Evolutionary conservation across 2,888 invertebrate species (phyloP).

Genomic region (Meiosimyza platycephala): DNA sequence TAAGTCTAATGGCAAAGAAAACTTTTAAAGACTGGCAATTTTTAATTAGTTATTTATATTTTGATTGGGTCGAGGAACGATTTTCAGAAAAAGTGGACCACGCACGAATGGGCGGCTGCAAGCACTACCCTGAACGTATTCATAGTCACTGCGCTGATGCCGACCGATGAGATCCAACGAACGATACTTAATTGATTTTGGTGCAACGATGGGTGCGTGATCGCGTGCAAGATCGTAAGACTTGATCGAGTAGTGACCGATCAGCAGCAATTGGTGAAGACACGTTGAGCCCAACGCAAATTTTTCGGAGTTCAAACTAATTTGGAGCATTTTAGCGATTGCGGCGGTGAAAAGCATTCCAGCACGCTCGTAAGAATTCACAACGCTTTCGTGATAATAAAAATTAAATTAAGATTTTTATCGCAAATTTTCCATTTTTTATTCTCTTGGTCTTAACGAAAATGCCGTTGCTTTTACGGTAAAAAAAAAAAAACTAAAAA

Average conservation of each 20-base stretch:
- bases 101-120: constrained; percentile 6
- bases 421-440: constrained; percentile 19
- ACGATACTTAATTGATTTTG: constrained; percentile 35
- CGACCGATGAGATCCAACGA: constrained; percentile 3
- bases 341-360: not conserved
- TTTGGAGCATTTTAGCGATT: constrained; percentile 16
- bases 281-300: not conserved
- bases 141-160: no score
- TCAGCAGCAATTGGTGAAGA: not conserved
- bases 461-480: no score
- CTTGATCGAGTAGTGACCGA: not conserved
- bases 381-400: constrained; percentile 43
- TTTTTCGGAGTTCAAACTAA: constrained; percentile 9
- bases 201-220: constrained; percentile 21
- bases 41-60: constrained; percentile 31
- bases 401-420: constrained; percentile 44
- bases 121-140: no score
- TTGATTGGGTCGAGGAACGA: constrained; percentile 12
- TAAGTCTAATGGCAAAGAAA: constrained; percentile 22
- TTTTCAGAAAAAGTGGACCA: not conserved
- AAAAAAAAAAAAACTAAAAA: no score
- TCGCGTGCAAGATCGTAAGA: constrained; percentile 22
- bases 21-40: constrained; percentile 17
- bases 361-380: constrained; percentile 33
- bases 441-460: not conserved